Percentiles rank a stretch among this genome's conserved stretches.
phyloP scores from a whole-genome alignment of 1,140 invertebrate genomes.

The Littorina saxatilis region DNA sequence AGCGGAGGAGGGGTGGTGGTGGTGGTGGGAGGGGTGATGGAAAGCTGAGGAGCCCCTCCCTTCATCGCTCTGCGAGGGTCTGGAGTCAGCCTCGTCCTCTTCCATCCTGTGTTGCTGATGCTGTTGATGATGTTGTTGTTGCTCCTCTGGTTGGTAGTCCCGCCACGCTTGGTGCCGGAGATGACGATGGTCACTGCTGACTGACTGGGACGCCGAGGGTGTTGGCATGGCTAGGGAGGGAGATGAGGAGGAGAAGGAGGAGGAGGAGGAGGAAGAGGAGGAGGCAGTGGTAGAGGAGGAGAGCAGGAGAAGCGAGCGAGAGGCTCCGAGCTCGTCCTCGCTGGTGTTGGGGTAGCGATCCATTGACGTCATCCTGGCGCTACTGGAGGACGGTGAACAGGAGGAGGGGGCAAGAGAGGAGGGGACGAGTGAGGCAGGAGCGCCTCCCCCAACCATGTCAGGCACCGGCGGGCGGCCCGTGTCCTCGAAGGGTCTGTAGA shows the following conservation, averaged over 20 bases:
- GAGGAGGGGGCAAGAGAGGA: neutral
- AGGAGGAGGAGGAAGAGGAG: neutral
- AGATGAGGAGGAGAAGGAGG: neutral
- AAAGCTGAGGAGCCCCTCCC: neutral
- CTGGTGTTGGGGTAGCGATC: neutral
- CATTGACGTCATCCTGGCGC: neutral
- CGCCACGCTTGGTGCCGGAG: too few relatives aligned
- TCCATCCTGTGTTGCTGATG: neutral
- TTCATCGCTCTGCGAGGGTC: neutral
- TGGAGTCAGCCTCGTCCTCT: too few relatives aligned
- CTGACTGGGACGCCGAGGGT: too few relatives aligned
- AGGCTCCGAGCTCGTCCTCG: slow-evolving; percentile 27
- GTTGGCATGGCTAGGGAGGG: too few relatives aligned
- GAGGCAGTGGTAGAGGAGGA: neutral
- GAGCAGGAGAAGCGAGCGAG: slow-evolving; percentile 26
- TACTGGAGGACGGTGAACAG: slow-evolving; percentile 7
- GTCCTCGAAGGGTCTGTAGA: slow-evolving; percentile 32
- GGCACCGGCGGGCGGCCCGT: neutral
- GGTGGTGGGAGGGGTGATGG: neutral
- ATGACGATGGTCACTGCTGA: too few relatives aligned
- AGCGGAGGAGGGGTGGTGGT: neutral
- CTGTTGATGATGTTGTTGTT: too few relatives aligned
- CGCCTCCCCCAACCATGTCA: neutral
- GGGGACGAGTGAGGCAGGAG: too few relatives aligned
- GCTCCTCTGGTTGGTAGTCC: neutral